These are phyloP conservation scores for Pristionchus mayeri DNA, from an alignment of 2,888 invertebrate species.

Conservation along the genomic window DNA sequence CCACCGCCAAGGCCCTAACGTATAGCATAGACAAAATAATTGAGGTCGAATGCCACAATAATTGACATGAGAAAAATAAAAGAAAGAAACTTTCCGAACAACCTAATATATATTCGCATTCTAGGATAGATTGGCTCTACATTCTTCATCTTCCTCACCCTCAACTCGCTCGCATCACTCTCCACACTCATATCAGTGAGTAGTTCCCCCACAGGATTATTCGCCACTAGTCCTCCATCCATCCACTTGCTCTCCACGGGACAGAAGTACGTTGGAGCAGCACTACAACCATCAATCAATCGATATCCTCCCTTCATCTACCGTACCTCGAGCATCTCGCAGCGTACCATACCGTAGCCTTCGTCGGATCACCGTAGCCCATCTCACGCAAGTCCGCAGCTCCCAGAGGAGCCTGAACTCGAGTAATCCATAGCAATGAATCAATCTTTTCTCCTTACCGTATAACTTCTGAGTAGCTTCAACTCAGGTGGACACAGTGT, in stretches of 20 bases:
- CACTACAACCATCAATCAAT: neutral
- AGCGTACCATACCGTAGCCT: conserved; percentile 49
- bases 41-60: too few relatives aligned
- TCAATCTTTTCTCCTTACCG: neutral
- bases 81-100: too few relatives aligned
- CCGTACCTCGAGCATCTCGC: conserved; percentile 49
- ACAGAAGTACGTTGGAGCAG: conserved; percentile 47
- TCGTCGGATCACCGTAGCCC: conserved; percentile 46
- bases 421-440: neutral
- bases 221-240: conserved; percentile 50
- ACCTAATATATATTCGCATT: neutral
- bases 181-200: conserved; percentile 29
- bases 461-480: conserved; percentile 38
- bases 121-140: neutral
- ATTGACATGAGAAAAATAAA: too few relatives aligned
- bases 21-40: too few relatives aligned
- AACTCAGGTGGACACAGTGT: conserved; percentile 46
- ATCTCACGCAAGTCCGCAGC: neutral
- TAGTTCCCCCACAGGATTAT: conserved; percentile 40
- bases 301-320: neutral
- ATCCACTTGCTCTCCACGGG: conserved; percentile 46
- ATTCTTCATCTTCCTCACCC: neutral
- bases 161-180: conserved; percentile 48
- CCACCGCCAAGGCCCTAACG: too few relatives aligned
- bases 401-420: neutral